These are phyloP conservation scores for Philotrypesis tridentata DNA, from an alignment of 1,140 invertebrate species.

Conservation along the genomic window DNA sequence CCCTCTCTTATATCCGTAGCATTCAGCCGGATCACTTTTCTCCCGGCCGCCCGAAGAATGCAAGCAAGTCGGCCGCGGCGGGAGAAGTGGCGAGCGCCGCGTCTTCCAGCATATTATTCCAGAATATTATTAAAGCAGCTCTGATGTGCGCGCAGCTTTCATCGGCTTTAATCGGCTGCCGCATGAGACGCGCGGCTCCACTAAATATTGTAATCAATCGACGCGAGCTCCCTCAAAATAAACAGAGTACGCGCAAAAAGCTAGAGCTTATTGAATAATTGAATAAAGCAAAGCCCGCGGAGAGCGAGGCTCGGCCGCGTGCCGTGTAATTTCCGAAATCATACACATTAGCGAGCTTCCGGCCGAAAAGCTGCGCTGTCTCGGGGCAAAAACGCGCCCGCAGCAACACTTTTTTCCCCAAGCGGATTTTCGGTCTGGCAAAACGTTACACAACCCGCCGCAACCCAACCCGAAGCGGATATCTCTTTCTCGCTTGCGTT, in stretches of 20 bases:
- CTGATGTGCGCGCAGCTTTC: no score
- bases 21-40: constrained; percentile 8
- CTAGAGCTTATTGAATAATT: constrained; percentile 40
- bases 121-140: no score
- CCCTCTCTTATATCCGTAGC: constrained; percentile 25
- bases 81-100: no score
- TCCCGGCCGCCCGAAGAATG: background rate
- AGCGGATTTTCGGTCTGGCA: constrained; percentile 18
- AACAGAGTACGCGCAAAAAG: constrained; percentile 27
- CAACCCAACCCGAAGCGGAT: background rate
- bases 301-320: background rate
- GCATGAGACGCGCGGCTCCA: no score
- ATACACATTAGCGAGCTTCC: constrained; percentile 17
- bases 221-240: background rate
- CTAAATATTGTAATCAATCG: no score
- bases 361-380: background rate
- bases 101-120: no score
- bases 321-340: constrained; percentile 37
- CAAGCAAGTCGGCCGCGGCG: background rate
- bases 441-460: background rate
- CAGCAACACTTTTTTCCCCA: background rate
- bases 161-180: background rate
- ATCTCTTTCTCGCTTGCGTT: background rate
- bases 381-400: constrained; percentile 24
- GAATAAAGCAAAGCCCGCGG: constrained; percentile 35